Conservation (phyloP, 1,140 invertebrate genomes). For the Oncopodura yosiiana region DNA sequence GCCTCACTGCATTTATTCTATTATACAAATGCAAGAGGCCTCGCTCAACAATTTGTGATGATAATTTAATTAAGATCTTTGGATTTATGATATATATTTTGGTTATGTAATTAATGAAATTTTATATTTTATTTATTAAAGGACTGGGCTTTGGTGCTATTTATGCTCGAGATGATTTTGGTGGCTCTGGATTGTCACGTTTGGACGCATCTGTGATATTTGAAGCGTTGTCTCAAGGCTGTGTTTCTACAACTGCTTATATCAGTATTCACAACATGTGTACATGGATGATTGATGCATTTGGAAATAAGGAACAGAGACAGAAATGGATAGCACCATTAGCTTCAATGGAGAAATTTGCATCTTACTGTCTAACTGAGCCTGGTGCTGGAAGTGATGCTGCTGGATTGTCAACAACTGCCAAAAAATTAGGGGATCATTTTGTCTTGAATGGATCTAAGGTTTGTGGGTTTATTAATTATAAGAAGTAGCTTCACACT, state of each 20-base stretch:
- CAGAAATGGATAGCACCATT: constrained; percentile 76
- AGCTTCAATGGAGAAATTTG: constrained; percentile 53
- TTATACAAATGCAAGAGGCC: too few species aligned
- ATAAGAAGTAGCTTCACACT: not conserved
- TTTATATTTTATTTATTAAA: too few species aligned
- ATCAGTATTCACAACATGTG: constrained; percentile 56
- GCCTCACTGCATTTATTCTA: too few species aligned
- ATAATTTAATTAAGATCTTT: too few species aligned
- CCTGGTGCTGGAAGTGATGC: constrained; percentile 44
- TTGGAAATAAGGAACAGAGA: constrained; percentile 72
- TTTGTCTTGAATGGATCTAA: constrained; percentile 50
- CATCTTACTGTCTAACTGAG: constrained; percentile 55
- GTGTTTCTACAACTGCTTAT: constrained; percentile 53
- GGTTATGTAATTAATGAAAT: too few species aligned
- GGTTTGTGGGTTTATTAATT: constrained; percentile 34
- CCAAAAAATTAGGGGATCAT: constrained; percentile 42
- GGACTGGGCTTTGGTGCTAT: constrained; percentile 53
- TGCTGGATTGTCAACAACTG: constrained; percentile 45
- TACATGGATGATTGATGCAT: constrained; percentile 66
- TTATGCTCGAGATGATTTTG: constrained; percentile 48
- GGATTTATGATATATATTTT: too few species aligned
- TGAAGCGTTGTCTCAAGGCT: constrained; percentile 53
- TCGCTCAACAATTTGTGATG: too few species aligned
- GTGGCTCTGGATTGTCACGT: constrained; percentile 48
- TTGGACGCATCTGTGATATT: constrained; percentile 54